Conservation (phyloP, 2,797 vertebrate species). For the Pteronotus mesoamericanus region DNA sequence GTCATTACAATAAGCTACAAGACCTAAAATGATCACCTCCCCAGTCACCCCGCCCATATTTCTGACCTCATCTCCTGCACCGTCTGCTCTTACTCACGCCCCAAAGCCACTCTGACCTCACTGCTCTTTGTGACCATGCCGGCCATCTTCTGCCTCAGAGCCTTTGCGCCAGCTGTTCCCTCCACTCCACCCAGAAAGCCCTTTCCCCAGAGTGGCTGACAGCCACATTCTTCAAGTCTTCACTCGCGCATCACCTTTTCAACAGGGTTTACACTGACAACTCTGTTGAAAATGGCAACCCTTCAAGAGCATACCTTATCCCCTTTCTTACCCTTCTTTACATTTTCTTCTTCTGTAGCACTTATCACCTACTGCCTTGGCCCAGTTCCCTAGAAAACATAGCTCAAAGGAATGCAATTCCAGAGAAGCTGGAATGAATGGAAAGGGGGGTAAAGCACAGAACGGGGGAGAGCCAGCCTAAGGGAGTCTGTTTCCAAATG, state of each 20-base stretch:
- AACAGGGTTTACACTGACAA: not conserved
- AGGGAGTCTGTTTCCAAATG: not conserved
- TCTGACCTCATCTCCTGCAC: not conserved
- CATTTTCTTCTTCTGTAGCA: not conserved
- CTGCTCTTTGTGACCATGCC: not conserved
- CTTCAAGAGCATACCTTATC: not conserved
- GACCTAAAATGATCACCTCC: not conserved
- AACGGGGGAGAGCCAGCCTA: not conserved
- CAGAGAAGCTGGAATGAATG: not conserved
- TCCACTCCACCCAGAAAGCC: not conserved
- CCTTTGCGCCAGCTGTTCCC: not conserved
- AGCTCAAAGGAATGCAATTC: not conserved
- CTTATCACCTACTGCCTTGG: constrained; percentile 18
- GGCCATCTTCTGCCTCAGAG: not conserved
- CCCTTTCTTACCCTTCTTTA: not conserved
- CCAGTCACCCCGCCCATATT: fast-evolving
- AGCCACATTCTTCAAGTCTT: not conserved
- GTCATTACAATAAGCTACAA: not conserved
- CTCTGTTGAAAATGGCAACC: not conserved
- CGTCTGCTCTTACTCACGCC: not conserved
- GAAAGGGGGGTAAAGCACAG: not conserved
- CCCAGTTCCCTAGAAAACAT: not conserved
- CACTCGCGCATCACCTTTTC: not conserved
- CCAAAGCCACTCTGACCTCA: not conserved
- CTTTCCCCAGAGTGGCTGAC: not conserved